Evolutionary conservation across 2,888 invertebrate species (phyloP).

Genomic region (Idaea dimidiata): DNA sequence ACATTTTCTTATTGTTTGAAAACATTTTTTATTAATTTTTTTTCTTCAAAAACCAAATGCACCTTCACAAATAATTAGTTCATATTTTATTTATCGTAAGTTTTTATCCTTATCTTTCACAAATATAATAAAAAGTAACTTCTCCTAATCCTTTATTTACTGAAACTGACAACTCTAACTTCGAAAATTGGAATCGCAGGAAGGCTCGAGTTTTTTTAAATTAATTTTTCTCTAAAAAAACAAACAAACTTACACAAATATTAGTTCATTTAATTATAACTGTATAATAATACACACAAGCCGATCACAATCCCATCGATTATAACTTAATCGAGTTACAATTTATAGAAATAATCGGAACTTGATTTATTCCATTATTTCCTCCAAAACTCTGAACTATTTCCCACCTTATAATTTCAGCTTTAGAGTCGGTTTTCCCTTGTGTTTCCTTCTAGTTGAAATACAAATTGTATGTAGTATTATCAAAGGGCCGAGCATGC

Average conservation of each 20-base stretch:
- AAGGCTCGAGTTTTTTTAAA: no score
- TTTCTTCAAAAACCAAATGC: no score
- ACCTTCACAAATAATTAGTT: no score
- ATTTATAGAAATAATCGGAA: constrained; percentile 79
- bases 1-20: no score
- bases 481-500: constrained; percentile 68
- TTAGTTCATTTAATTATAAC: constrained; percentile 5
- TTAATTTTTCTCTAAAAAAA: neutral
- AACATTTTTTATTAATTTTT: no score
- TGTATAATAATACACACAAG: constrained; percentile 17
- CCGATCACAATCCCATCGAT: constrained; percentile 68
- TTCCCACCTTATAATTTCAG: constrained; percentile 20
- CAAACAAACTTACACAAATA: constrained; percentile 3
- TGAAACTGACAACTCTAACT: no score
- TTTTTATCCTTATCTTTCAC: no score
- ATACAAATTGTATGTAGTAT: constrained; percentile 68
- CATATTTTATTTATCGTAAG: no score
- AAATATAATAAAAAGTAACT: no score
- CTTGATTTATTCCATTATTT: constrained; percentile 67
- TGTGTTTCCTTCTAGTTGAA: constrained; percentile 45
- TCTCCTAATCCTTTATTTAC: no score
- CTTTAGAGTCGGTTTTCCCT: constrained; percentile 33
- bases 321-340: constrained; percentile 78
- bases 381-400: constrained; percentile 22
- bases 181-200: no score